Percentiles rank a stretch among this genome's conserved stretches.
These are phyloP conservation scores for Drosophila grimshawi DNA, from an alignment of 1,140 invertebrate genomes.

Conservation along the genomic window DNA sequence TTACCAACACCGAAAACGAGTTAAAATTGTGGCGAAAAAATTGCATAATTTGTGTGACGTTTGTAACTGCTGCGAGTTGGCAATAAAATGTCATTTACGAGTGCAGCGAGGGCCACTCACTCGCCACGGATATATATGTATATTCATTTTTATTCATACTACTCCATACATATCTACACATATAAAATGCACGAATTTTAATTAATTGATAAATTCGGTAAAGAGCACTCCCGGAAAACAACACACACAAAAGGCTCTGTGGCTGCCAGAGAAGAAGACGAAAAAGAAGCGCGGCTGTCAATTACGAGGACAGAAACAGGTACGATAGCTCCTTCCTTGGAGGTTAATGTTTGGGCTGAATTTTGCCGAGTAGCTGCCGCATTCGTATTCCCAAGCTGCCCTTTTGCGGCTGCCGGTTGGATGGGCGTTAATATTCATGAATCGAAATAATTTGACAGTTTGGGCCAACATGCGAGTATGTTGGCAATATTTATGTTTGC, in stretches of 20 bases:
- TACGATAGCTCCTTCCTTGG: slow-evolving; percentile 42
- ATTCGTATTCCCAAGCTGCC: slow-evolving; percentile 53
- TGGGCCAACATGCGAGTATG: slow-evolving; percentile 80
- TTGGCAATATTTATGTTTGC: slow-evolving; percentile 73
- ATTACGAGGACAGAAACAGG: slow-evolving; percentile 68
- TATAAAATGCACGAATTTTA: slow-evolving; percentile 80
- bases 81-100: slow-evolving; percentile 79
- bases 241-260: slow-evolving; percentile 28
- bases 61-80: slow-evolving; percentile 48
- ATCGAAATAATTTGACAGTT: slow-evolving; percentile 83
- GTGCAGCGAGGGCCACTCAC: slow-evolving; percentile 12
- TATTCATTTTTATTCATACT: slow-evolving; percentile 67
- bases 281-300: slow-evolving; percentile 72
- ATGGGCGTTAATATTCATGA: slow-evolving; percentile 81
- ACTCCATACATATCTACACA: slow-evolving; percentile 23
- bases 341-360: slow-evolving; percentile 12
- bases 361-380: slow-evolving; percentile 7
- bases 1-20: slow-evolving; percentile 77
- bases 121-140: slow-evolving; percentile 57
- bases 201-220: slow-evolving; percentile 83
- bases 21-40: slow-evolving; percentile 81
- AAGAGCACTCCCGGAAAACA: slow-evolving; percentile 48
- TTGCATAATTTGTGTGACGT: slow-evolving; percentile 82
- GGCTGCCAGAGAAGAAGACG: neutral
- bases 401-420: slow-evolving; percentile 41